A percentile compares a stretch with the other conserved stretches of the same genome.
phyloP scores from a whole-genome alignment of 2,888 invertebrate genomes.

The Poecilus cupreus region DNA sequence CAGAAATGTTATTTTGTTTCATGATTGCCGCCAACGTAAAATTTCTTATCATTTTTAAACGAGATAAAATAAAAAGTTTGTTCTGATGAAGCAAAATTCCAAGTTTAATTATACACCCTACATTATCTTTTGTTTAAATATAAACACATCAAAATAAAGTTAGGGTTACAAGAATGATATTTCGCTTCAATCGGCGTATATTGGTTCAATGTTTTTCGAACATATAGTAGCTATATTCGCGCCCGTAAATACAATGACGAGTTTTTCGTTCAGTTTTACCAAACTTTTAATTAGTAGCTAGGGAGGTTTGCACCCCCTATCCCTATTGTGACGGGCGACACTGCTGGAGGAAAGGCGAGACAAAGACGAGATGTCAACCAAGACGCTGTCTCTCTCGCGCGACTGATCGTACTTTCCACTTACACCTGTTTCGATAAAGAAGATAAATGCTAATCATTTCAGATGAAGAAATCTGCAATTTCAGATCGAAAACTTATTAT shows the following conservation, averaged over 20 bases:
- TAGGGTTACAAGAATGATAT: too few relatives aligned
- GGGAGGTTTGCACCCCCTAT: neutral
- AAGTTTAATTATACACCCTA: constrained; percentile 4
- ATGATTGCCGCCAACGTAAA: constrained; percentile 51
- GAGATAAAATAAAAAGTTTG: constrained; percentile 12
- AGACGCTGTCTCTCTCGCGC: neutral
- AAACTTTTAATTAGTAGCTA: constrained; percentile 57
- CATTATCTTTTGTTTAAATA: neutral
- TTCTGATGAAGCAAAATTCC: neutral
- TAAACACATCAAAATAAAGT: too few relatives aligned
- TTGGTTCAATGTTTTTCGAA: constrained; percentile 28
- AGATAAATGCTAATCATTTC: too few relatives aligned
- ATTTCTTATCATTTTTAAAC: constrained; percentile 58
- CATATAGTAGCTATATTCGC: constrained; percentile 7
- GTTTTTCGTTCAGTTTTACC: constrained; percentile 57
- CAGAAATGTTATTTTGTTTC: constrained; percentile 59
- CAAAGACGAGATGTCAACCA: constrained; percentile 7
- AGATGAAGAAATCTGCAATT: too few relatives aligned
- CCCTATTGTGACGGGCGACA: constrained; percentile 24
- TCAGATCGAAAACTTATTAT: too few relatives aligned
- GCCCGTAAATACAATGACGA: constrained; percentile 54
- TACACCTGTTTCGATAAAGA: neutral
- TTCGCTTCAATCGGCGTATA: too few relatives aligned
- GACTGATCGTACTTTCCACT: neutral
- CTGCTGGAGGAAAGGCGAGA: neutral